Conservation (phyloP, 2,113 vertebrate species). For the Helogale parvula region DNA sequence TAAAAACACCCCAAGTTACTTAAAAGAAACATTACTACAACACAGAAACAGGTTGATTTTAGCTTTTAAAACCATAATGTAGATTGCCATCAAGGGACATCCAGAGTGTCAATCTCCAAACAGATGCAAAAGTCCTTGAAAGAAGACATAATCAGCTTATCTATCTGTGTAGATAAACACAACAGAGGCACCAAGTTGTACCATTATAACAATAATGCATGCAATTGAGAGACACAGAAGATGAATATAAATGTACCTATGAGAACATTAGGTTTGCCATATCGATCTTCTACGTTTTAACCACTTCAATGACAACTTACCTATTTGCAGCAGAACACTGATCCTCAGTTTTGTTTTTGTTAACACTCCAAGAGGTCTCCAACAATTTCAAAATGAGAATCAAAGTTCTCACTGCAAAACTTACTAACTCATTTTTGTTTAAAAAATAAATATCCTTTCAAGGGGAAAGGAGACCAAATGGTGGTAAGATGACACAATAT, state of each 20-base stretch:
- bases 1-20: background rate
- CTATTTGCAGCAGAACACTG: background rate
- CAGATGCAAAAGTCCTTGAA: background rate
- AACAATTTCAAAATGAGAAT: constrained; percentile 20
- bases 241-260: constrained; percentile 6
- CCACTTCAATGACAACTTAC: background rate
- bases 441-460: constrained; percentile 7
- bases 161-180: background rate
- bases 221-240: background rate
- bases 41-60: background rate
- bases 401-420: constrained; percentile 4
- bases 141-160: background rate
- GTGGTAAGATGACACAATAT: background rate
- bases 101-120: background rate
- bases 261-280: background rate
- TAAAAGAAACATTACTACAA: background rate
- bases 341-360: background rate
- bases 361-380: background rate
- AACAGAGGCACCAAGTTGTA: background rate
- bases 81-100: background rate
- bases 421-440: background rate
- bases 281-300: background rate
- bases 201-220: background rate
- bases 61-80: constrained; percentile 27
- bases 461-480: background rate